A percentile compares a stretch with the other conserved stretches of the same genome.
Evolutionary conservation across 2,888 invertebrate species (phyloP).

Genomic region (Scaptomyza reducta): DNA sequence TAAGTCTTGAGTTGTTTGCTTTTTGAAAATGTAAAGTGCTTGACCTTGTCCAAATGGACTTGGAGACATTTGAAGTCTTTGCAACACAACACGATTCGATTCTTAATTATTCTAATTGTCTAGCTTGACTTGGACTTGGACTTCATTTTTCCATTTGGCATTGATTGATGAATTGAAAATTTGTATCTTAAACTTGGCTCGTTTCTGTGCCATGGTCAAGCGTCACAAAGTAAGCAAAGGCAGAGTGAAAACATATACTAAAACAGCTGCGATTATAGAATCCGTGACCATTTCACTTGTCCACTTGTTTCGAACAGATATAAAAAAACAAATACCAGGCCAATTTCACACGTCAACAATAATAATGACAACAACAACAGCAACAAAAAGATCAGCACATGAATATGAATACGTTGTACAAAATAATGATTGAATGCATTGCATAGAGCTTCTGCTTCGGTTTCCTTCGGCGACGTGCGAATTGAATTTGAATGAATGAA

Average conservation of each 20-base stretch:
- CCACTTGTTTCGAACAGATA: conserved; percentile 31
- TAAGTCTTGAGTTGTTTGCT: conserved; percentile 9
- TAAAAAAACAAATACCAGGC: too few relatives aligned
- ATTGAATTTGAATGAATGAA: conserved; percentile 61
- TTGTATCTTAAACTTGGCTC: background rate
- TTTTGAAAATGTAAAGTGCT: conserved; percentile 25
- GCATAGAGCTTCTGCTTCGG: conserved; percentile 5
- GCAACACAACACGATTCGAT: conserved; percentile 13
- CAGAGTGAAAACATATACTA: conserved; percentile 27
- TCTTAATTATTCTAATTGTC: conserved; percentile 72
- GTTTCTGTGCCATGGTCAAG: conserved; percentile 24
- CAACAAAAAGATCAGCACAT: conserved; percentile 36
- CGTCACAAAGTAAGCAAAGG: conserved; percentile 9
- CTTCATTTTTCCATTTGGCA: conserved; percentile 45
- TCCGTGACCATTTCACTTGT: conserved; percentile 62
- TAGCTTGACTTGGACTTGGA: conserved; percentile 6
- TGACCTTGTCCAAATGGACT: conserved; percentile 49
- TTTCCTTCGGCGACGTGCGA: conserved; percentile 49
- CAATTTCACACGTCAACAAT: conserved; percentile 54
- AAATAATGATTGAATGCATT: conserved; percentile 4
- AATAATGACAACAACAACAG: conserved; percentile 23
- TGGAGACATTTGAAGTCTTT: background rate
- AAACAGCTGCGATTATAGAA: conserved; percentile 3
- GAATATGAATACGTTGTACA: conserved; percentile 57
- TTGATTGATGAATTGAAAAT: conserved; percentile 62